These are phyloP conservation scores for Plagodis dolabraria DNA, from an alignment of 2,888 invertebrate species.

Conservation along the genomic window DNA sequence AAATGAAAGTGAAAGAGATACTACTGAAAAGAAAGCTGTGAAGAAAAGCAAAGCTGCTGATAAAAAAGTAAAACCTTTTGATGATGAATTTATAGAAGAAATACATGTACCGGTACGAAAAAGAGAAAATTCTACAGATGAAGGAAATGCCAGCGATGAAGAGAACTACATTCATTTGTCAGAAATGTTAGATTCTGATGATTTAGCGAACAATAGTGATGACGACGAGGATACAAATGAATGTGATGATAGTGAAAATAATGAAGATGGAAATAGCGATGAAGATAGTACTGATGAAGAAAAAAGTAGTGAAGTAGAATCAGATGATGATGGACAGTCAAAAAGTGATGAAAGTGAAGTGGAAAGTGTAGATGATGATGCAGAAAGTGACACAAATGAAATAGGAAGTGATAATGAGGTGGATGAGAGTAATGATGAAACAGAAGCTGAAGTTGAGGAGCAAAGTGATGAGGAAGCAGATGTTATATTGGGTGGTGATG, in stretches of 20 bases:
- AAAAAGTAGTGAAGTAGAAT: slow-evolving; percentile 18
- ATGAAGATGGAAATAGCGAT: slow-evolving; percentile 37
- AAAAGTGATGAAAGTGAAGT: slow-evolving; percentile 35
- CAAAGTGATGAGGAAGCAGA: slow-evolving; percentile 37
- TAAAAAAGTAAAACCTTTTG: slow-evolving; percentile 26
- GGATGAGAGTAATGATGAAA: slow-evolving; percentile 33
- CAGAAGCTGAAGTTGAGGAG: slow-evolving; percentile 32
- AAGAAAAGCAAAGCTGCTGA: slow-evolving; percentile 3
- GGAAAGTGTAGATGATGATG: slow-evolving; percentile 42
- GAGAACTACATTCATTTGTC: slow-evolving; percentile 70
- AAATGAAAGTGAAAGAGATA: slow-evolving; percentile 12
- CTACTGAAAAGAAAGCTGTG: not conserved
- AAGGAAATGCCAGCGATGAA: slow-evolving; percentile 70
- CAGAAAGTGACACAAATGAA: slow-evolving; percentile 36
- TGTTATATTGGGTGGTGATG: slow-evolving; percentile 50
- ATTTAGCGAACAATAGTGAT: slow-evolving; percentile 57
- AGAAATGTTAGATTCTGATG: slow-evolving; percentile 71
- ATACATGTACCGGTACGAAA: slow-evolving; percentile 67
- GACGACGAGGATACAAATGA: slow-evolving; percentile 33
- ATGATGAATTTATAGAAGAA: slow-evolving; percentile 68
- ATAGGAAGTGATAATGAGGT: slow-evolving; percentile 30
- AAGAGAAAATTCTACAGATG: slow-evolving; percentile 57
- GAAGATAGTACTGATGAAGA: slow-evolving; percentile 15
- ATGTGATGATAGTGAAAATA: slow-evolving; percentile 29
- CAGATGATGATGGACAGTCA: slow-evolving; percentile 24